Evolutionary conservation across 1,140 invertebrate species (phyloP).

Genomic region (Platyscapa corneri): DNA sequence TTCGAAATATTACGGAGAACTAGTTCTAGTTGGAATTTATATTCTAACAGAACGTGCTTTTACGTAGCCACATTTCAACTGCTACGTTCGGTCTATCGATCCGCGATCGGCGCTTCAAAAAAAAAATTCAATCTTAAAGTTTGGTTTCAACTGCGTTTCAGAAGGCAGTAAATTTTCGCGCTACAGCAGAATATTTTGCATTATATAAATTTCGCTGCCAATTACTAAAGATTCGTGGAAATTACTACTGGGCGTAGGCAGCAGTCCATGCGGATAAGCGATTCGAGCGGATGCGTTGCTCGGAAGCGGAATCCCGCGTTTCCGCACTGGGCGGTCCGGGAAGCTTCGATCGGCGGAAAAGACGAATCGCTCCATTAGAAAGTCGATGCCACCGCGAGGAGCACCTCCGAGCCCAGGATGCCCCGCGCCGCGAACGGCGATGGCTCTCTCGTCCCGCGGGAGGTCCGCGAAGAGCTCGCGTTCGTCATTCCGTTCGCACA

Average conservation of each 20-base stretch:
- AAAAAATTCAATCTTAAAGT: neutral
- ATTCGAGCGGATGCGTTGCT: neutral
- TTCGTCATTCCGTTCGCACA: too few relatives aligned
- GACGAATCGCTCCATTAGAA: neutral
- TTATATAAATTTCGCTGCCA: neutral
- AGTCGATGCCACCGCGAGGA: neutral
- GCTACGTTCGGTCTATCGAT: neutral
- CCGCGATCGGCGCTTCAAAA: neutral
- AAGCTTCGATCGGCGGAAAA: too few relatives aligned
- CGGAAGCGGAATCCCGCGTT: neutral
- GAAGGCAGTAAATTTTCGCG: too few relatives aligned
- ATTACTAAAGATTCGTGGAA: neutral
- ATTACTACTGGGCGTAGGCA: neutral
- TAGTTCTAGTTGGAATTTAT: neutral
- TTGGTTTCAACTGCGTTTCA: neutral
- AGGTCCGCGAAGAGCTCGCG: too few relatives aligned
- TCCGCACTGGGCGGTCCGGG: neutral
- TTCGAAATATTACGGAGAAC: neutral
- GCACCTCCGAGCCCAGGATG: too few relatives aligned
- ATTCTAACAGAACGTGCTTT: neutral
- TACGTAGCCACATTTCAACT: neutral
- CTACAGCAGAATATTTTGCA: too few relatives aligned
- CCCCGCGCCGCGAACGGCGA: too few relatives aligned
- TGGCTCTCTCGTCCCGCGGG: neutral
- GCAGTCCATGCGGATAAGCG: neutral